Evolutionary conservation across 2,888 invertebrate species (phyloP).

Genomic region (Drosophila borealis): DNA sequence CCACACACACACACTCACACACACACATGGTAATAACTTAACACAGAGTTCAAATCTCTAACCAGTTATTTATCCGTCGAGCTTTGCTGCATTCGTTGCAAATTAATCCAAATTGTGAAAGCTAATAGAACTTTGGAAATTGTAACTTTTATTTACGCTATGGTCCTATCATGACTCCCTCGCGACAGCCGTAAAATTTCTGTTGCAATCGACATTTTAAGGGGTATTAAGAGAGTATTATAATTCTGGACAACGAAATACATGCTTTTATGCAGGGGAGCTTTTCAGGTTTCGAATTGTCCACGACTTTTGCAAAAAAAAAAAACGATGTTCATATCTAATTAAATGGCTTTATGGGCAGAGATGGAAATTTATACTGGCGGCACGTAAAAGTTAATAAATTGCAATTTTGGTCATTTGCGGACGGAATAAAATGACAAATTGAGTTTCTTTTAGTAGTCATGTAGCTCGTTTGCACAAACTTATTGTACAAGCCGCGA

Average conservation of each 20-base stretch:
- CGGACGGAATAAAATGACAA: neutral
- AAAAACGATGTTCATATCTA: constrained; percentile 58
- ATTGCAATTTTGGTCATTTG: neutral
- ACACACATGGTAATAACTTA: constrained; percentile 40
- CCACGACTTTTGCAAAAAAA: constrained; percentile 49
- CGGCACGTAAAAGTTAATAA: neutral
- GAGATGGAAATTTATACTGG: constrained; percentile 19
- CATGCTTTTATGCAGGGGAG: neutral
- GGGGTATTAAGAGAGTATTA: constrained; percentile 35
- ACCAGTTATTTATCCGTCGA: constrained; percentile 9
- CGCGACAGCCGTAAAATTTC: constrained; percentile 21
- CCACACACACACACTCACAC: constrained; percentile 11
- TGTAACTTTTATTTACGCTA: constrained; percentile 47
- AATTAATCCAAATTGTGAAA: constrained; percentile 42
- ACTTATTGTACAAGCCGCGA: too few relatives aligned
- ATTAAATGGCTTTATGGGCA: constrained; percentile 48
- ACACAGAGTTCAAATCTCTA: constrained; percentile 29
- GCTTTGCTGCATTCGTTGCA: constrained; percentile 34
- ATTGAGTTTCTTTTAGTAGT: neutral
- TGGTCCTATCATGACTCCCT: constrained; percentile 17
- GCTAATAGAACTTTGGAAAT: constrained; percentile 36
- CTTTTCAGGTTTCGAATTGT: constrained; percentile 40
- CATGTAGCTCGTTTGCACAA: too few relatives aligned
- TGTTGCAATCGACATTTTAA: constrained; percentile 11
- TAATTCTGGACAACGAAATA: constrained; percentile 17